phyloP scores from a whole-genome alignment of 2,113 vertebrate genomes.

The Colistium nudipinnis region DNA sequence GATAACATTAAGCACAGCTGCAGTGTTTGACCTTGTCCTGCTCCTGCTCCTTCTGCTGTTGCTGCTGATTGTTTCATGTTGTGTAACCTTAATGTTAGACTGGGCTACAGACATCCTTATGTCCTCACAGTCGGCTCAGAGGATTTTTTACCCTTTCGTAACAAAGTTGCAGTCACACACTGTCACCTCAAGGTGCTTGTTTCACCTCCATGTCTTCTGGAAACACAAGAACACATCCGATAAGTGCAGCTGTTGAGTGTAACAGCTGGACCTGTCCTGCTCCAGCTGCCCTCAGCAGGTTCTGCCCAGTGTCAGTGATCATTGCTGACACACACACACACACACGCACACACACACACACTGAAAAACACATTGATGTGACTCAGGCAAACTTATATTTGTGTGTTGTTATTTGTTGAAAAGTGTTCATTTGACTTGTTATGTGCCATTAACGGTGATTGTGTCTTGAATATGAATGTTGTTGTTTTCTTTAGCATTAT shows the following conservation, averaged over 20 bases:
- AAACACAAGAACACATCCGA: background rate
- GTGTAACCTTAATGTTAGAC: conserved; percentile 22
- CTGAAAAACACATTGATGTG: background rate
- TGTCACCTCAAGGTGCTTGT: background rate
- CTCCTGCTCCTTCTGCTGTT: no score
- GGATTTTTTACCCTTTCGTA: background rate
- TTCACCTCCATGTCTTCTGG: background rate
- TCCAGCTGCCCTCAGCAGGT: conserved; percentile 54
- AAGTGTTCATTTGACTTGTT: no score
- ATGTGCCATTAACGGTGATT: no score
- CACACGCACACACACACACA: background rate
- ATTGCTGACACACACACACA: background rate
- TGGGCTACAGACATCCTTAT: background rate
- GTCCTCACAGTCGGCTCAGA: background rate
- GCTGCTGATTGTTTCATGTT: conserved; percentile 1
- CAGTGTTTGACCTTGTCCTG: background rate
- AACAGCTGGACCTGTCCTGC: conserved; percentile 17
- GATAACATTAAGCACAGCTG: background rate
- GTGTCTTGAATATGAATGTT: no score
- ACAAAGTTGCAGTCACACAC: background rate
- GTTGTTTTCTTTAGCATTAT: no score
- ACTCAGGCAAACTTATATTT: background rate
- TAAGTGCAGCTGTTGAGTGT: conserved; percentile 7
- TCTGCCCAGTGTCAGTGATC: conserved; percentile 5
- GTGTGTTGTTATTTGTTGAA: background rate